Conservation (phyloP, 2,797 vertebrate genomes). For the Muscicapa comitata region DNA sequence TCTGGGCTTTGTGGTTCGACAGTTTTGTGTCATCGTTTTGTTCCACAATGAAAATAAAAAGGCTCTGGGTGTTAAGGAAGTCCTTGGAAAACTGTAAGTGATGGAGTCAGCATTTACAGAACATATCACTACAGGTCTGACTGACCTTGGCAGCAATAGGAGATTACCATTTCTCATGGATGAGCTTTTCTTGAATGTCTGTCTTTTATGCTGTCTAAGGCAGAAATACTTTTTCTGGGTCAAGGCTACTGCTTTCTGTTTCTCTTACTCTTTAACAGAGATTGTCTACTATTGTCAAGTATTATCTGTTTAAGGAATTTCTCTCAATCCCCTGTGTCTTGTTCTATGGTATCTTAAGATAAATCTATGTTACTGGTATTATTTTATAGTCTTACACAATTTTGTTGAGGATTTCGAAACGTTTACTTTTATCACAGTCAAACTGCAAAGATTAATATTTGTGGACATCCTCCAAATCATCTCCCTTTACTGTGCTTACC, state of each 20-base stretch:
- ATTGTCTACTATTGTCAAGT: background rate
- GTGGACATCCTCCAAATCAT: background rate
- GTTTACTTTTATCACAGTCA: constrained; percentile 3
- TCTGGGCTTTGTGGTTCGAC: constrained; percentile 3
- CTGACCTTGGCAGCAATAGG: constrained; percentile 31
- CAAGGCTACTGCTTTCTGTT: background rate
- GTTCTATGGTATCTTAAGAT: background rate
- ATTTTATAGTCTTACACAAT: background rate
- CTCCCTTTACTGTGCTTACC: background rate
- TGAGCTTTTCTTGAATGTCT: constrained; percentile 28
- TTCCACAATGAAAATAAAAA: constrained; percentile 50
- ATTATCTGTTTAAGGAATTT: background rate
- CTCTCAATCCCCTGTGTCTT: background rate
- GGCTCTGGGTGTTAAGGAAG: constrained; percentile 14
- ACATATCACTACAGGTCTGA: constrained; percentile 9
- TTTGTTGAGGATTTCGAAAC: background rate
- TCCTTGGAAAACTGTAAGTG: constrained; percentile 42
- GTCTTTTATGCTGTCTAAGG: background rate
- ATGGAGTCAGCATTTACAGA: constrained; percentile 37
- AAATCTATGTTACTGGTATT: background rate
- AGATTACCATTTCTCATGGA: constrained; percentile 43
- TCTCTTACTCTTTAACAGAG: background rate
- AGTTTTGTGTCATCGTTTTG: background rate
- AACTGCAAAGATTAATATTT: background rate
- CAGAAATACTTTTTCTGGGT: constrained; percentile 35